phyloP scores from a whole-genome alignment of 2,888 invertebrate genomes.

The Noctua janthina region DNA sequence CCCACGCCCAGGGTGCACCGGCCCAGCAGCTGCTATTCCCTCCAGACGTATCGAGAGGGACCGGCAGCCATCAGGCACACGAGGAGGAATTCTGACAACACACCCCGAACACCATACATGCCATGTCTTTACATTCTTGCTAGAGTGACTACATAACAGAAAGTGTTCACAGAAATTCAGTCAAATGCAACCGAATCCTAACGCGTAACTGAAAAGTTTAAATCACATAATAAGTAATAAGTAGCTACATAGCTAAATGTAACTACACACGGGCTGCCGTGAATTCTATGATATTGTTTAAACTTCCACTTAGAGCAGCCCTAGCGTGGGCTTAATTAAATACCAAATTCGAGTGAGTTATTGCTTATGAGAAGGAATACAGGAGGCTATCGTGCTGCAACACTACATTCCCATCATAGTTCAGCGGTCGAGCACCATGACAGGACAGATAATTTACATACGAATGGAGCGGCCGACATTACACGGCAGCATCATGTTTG shows the following conservation, averaged over 20 bases:
- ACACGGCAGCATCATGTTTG: slow-evolving; percentile 43
- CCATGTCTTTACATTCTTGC: background rate
- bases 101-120: background rate
- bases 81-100: no score
- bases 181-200: slow-evolving; percentile 15
- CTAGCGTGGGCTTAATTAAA: slow-evolving; percentile 47
- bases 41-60: no score
- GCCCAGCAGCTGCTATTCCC: no score
- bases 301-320: slow-evolving; percentile 19
- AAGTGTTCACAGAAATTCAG: slow-evolving; percentile 6
- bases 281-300: slow-evolving; percentile 21
- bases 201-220: slow-evolving; percentile 29
- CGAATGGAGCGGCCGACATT: slow-evolving; percentile 54
- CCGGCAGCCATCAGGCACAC: no score
- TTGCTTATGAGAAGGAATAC: slow-evolving; percentile 22
- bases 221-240: slow-evolving; percentile 7
- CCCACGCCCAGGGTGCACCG: no score
- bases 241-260: slow-evolving; percentile 9
- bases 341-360: slow-evolving; percentile 42
- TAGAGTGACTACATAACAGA: background rate
- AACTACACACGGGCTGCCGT: slow-evolving; percentile 7
- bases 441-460: slow-evolving; percentile 55
- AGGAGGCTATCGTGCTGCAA: slow-evolving; percentile 33
- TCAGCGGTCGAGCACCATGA: slow-evolving; percentile 41
- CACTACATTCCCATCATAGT: slow-evolving; percentile 38